phyloP scores from a whole-genome alignment of 2,113 vertebrate genomes.

The Syngnathus typhle region DNA sequence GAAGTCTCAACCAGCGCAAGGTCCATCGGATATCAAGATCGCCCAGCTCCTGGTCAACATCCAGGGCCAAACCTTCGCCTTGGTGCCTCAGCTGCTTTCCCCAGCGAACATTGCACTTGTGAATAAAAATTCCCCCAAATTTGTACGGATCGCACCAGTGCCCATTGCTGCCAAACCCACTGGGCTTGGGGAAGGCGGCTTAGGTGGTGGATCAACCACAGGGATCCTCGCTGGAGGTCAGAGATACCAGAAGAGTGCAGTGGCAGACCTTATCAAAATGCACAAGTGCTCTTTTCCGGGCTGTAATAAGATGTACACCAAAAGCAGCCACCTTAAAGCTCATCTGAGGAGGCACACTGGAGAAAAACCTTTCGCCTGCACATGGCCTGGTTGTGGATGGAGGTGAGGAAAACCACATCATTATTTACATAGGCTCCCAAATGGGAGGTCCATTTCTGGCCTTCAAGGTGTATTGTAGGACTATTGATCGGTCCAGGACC shows the following conservation, averaged over 20 bases:
- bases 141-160: slow-evolving; percentile 92
- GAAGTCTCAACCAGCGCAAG: slow-evolving; percentile 54
- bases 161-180: slow-evolving; percentile 92
- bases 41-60: slow-evolving; percentile 96
- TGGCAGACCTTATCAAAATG: slow-evolving; percentile 98
- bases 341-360: slow-evolving; percentile 95
- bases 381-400: slow-evolving; percentile 95
- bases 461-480: neutral
- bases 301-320: slow-evolving; percentile 99
- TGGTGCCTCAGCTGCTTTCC: slow-evolving; percentile 90
- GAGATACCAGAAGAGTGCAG: slow-evolving; percentile 89
- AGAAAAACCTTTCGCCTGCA: slow-evolving; percentile 97
- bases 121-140: slow-evolving; percentile 76
- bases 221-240: slow-evolving; percentile 78
- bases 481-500: neutral
- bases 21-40: slow-evolving; percentile 83
- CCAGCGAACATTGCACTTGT: slow-evolving; percentile 71
- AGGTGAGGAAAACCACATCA: slow-evolving; percentile 78
- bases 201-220: slow-evolving; percentile 66
- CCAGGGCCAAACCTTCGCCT: slow-evolving; percentile 94
- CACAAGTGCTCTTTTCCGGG: slow-evolving; percentile 96
- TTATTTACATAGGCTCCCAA: neutral
- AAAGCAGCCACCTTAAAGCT: slow-evolving; percentile 98
- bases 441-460: neutral
- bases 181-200: slow-evolving; percentile 68